A percentile compares a stretch with the other conserved stretches of the same genome.
Conservation (phyloP, 2,888 invertebrate genomes). For the Pogonocherus hispidulus region DNA sequence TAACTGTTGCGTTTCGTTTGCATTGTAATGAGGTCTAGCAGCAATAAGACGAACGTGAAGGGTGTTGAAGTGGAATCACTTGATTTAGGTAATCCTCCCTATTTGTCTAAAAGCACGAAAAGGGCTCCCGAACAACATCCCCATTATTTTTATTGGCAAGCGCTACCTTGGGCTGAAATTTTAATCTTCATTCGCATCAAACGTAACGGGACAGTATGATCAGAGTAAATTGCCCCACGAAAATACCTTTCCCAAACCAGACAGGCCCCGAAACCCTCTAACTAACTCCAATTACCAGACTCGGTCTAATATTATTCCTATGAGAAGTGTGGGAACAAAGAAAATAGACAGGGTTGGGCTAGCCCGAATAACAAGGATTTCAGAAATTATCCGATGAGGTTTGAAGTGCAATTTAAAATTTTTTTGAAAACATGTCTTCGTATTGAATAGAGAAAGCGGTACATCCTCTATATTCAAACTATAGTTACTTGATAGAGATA, state of each 20-base stretch:
- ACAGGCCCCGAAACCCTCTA: not conserved
- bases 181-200: not conserved
- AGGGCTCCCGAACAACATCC: not conserved
- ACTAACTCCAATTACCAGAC: not conserved
- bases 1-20: too few relatives aligned
- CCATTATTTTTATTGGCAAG: not conserved
- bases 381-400: too few relatives aligned
- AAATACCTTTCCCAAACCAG: not conserved
- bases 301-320: constrained; percentile 24
- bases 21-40: too few relatives aligned
- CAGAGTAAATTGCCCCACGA: not conserved
- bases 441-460: too few relatives aligned
- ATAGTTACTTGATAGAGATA: too few relatives aligned
- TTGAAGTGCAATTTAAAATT: too few relatives aligned
- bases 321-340: constrained; percentile 17
- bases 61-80: too few relatives aligned
- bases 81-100: too few relatives aligned
- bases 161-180: not conserved
- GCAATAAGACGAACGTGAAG: too few relatives aligned
- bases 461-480: too few relatives aligned
- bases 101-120: not conserved
- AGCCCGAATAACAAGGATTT: too few relatives aligned
- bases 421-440: too few relatives aligned
- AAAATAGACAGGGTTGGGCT: not conserved
- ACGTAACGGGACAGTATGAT: not conserved